These are phyloP conservation scores for Reticulitermes lucifugus DNA, from an alignment of 2,888 invertebrate genomes.

Conservation along the genomic window DNA sequence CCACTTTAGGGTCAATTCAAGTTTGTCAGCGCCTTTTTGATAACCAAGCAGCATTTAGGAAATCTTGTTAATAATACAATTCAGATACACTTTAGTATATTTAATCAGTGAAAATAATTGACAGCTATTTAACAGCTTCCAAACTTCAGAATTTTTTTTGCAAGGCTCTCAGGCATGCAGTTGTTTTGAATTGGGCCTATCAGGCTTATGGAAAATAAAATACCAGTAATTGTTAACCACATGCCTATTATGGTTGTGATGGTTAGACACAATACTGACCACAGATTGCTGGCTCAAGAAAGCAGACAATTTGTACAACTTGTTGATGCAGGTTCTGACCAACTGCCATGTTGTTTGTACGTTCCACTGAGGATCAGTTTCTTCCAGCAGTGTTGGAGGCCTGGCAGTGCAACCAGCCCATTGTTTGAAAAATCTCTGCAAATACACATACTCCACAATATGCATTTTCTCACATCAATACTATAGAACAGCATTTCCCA, in stretches of 20 bases:
- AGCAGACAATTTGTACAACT: neutral
- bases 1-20: no score
- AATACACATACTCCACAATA: neutral
- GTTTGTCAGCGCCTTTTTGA: no score
- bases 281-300: neutral
- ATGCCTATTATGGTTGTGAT: no score
- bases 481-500: no score
- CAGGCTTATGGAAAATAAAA: neutral
- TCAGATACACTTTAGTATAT: no score
- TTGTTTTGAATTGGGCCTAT: neutral
- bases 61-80: no score
- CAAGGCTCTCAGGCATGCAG: neutral
- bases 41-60: no score
- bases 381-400: neutral
- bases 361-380: neutral
- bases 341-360: neutral
- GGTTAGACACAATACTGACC: neutral
- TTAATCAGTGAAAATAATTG: no score
- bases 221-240: neutral
- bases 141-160: neutral
- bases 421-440: slow-evolving; percentile 2
- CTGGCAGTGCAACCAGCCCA: neutral
- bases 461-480: no score
- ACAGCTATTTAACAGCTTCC: no score
- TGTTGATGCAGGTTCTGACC: neutral